Conservation (phyloP, 2,113 vertebrate species). For the Barbus barbus region DNA sequence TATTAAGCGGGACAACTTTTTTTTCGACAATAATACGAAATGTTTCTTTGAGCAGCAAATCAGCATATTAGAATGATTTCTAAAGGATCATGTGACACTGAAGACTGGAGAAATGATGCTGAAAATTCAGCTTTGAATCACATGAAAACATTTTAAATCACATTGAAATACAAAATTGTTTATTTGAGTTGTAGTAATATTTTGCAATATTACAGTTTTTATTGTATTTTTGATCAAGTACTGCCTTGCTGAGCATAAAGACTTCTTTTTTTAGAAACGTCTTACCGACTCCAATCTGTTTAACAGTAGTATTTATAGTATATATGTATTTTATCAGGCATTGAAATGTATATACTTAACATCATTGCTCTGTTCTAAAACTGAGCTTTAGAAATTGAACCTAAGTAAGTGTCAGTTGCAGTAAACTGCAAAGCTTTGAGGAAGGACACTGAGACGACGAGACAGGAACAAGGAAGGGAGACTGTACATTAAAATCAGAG, state of each 20-base stretch:
- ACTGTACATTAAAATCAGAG: constrained; percentile 1
- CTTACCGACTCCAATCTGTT: no score
- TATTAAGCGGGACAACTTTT: no score
- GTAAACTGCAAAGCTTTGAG: not conserved
- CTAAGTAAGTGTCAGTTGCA: not conserved
- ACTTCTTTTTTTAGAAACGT: no score
- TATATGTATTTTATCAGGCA: no score
- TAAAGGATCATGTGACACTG: no score
- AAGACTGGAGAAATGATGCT: not conserved
- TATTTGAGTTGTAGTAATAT: not conserved
- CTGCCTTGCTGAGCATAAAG: not conserved
- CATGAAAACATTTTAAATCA: not conserved
- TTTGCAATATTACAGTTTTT: not conserved
- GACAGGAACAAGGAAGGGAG: not conserved
- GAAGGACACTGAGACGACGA: constrained; percentile 25
- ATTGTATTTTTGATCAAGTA: not conserved
- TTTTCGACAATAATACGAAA: no score
- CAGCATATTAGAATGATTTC: no score
- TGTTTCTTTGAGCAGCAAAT: no score
- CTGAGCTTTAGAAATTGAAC: no score
- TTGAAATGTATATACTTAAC: no score
- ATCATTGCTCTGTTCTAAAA: no score
- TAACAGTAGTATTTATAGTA: no score
- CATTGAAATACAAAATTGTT: not conserved
- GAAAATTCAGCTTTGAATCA: not conserved